Evolutionary conservation across 2,888 invertebrate genomes (phyloP).

Genomic region (Plusia festucae): DNA sequence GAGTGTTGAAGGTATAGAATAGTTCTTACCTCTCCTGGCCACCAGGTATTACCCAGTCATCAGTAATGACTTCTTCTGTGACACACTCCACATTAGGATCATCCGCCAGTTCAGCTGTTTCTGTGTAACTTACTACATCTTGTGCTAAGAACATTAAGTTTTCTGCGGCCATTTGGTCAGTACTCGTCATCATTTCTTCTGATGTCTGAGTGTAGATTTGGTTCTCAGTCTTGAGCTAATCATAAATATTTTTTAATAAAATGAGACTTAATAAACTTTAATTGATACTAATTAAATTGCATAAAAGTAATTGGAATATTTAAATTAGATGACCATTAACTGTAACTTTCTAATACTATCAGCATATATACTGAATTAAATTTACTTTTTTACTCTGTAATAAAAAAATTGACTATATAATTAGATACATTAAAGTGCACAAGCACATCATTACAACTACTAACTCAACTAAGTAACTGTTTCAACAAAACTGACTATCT

Average conservation of each 20-base stretch:
- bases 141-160: slow-evolving; percentile 90
- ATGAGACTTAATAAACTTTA: background rate
- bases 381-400: background rate
- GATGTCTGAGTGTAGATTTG: slow-evolving; percentile 65
- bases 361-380: no score
- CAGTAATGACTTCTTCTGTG: slow-evolving; percentile 94
- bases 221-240: slow-evolving; percentile 45
- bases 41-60: slow-evolving; percentile 93
- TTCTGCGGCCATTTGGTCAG: slow-evolving; percentile 91
- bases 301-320: background rate
- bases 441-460: background rate
- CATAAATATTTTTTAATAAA: slow-evolving; percentile 12
- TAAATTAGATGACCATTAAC: no score
- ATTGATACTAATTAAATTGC: background rate
- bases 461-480: background rate
- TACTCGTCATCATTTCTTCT: slow-evolving; percentile 79
- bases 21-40: slow-evolving; percentile 91
- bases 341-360: background rate
- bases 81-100: slow-evolving; percentile 90
- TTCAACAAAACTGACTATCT: background rate
- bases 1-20: no score
- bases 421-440: background rate
- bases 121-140: slow-evolving; percentile 85
- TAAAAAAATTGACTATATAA: no score
- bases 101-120: slow-evolving; percentile 77